phyloP scores from a whole-genome alignment of 2,113 vertebrate species.

The Gymnogyps californianus region DNA sequence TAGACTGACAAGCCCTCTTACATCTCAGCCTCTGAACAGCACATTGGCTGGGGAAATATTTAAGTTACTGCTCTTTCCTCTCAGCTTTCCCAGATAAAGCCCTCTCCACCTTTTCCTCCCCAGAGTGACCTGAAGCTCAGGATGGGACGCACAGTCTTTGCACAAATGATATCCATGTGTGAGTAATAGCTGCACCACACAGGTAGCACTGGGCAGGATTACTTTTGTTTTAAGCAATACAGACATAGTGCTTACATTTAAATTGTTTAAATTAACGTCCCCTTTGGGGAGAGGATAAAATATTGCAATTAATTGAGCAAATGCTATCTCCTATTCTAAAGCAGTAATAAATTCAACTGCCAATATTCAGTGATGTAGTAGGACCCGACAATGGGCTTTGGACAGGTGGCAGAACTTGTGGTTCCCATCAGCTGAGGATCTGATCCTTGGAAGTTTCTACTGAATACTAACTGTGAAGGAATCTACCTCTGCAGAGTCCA shows the following conservation, averaged over 20 bases:
- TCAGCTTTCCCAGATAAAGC: not conserved
- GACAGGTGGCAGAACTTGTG: not conserved
- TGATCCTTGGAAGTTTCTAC: not conserved
- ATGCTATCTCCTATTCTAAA: not conserved
- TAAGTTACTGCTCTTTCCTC: not conserved
- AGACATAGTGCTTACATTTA: not conserved
- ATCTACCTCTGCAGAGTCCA: not conserved
- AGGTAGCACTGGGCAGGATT: not conserved
- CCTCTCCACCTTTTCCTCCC: not conserved
- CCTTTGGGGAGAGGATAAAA: not conserved
- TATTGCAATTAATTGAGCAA: not conserved
- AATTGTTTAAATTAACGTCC: fast-evolving
- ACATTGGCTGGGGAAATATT: not conserved
- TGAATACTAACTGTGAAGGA: not conserved
- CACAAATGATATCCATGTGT: not conserved
- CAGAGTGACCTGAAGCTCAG: not conserved
- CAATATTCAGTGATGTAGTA: not conserved
- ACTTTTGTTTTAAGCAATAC: not conserved
- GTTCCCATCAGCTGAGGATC: not conserved
- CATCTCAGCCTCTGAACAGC: not conserved
- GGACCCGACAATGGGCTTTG: not conserved
- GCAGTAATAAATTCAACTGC: not conserved
- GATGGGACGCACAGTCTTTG: not conserved
- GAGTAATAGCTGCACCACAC: not conserved
- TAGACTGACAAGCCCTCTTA: not conserved